Percentiles rank a stretch among this genome's conserved stretches.
Conservation (phyloP, 2,113 vertebrate genomes). For the Progne subis region DNA sequence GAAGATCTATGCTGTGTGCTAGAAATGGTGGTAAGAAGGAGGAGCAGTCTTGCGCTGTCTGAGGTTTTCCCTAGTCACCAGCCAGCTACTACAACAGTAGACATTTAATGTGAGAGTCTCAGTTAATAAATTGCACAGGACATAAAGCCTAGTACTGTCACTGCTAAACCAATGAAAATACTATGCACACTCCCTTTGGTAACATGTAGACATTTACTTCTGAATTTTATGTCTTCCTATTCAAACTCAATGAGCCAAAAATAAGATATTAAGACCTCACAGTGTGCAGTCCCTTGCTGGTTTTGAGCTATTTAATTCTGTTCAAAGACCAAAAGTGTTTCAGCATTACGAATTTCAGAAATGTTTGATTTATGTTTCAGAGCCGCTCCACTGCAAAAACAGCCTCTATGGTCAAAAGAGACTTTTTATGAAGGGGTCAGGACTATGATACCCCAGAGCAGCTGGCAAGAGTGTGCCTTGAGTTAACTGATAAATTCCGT, state of each 20-base stretch:
- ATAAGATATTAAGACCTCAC: slow-evolving; percentile 39
- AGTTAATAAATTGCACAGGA: slow-evolving; percentile 57
- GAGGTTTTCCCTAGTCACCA: not conserved
- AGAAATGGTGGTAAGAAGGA: not conserved
- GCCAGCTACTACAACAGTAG: not conserved
- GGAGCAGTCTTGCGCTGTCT: not conserved
- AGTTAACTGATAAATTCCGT: not conserved
- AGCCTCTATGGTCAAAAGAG: not conserved
- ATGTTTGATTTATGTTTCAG: not conserved
- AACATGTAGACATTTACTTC: not conserved
- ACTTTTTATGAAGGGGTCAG: not conserved
- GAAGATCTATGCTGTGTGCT: not conserved
- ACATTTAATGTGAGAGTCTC: not conserved
- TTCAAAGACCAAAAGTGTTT: slow-evolving; percentile 21
- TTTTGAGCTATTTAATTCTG: slow-evolving; percentile 55
- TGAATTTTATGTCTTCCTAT: slow-evolving; percentile 56
- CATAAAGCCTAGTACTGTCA: not conserved
- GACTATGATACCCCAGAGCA: not conserved
- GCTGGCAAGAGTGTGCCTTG: not conserved
- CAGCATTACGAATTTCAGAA: not conserved
- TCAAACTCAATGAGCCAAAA: slow-evolving; percentile 65
- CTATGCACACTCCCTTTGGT: slow-evolving; percentile 15
- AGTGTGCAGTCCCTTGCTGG: slow-evolving; percentile 1
- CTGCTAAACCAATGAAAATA: slow-evolving; percentile 20
- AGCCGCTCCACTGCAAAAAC: not conserved